phyloP scores from a whole-genome alignment of 2,797 vertebrate species.

The Luscinia luscinia region DNA sequence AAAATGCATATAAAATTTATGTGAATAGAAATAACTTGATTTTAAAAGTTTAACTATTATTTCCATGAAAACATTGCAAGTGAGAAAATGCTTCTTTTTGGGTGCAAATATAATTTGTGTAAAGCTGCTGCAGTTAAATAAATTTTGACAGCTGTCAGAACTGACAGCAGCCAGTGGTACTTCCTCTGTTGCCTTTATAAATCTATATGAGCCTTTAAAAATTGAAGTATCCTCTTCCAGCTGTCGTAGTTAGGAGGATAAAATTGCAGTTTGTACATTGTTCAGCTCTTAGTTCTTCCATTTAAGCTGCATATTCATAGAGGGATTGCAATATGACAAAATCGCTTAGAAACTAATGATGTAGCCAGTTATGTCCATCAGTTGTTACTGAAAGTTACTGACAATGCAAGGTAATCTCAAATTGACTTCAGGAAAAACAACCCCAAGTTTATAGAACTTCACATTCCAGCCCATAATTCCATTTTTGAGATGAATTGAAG shows the following conservation, averaged over 20 bases:
- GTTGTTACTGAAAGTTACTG: background rate
- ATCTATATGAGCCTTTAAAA: background rate
- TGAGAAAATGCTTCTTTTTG: background rate
- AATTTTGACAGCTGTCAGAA: conserved; percentile 13
- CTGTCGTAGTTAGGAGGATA: background rate
- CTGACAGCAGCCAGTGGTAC: background rate
- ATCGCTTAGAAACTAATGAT: background rate
- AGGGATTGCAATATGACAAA: background rate
- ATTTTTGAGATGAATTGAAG: background rate
- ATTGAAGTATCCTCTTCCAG: background rate
- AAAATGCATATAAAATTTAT: background rate
- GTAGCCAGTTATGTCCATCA: background rate
- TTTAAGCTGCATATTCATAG: background rate
- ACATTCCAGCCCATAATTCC: background rate
- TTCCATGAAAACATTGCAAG: background rate
- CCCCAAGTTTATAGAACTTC: background rate
- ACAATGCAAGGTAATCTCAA: background rate
- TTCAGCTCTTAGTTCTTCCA: background rate
- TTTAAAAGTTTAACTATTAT: background rate
- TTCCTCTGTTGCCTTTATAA: background rate
- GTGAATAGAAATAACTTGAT: background rate
- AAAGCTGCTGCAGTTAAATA: background rate
- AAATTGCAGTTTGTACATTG: background rate
- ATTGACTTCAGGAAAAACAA: background rate
- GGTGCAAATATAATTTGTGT: background rate